Base-by-base conservation (phyloP, 2,888 invertebrate species). In the Biston betularia region DNA sequence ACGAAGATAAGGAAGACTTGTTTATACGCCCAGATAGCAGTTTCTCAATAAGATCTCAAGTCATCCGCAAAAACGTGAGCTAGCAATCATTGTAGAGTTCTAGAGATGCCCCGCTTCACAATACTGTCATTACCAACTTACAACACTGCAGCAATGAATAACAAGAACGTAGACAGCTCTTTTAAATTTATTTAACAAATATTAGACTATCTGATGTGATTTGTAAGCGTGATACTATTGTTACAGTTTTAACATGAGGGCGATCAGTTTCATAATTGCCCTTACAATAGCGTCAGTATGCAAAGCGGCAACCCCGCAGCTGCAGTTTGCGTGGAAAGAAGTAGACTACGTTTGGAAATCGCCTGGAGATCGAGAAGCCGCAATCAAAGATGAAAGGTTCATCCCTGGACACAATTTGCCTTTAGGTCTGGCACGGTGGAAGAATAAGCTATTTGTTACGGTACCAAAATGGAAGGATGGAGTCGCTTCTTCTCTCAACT, bases 381-480 rank as follows among this genome's bases (percentile, higher is more conserved):
- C 96, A 12, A 88, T 96, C n/a, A 90, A 89, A 49, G 93, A 91
- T 14, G 95, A 95, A 49, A 90, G 90, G 56, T 97, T 95, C 80
- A 89, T 96, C 6, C 94, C 94, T 10, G 95, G 90, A 61, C 95
- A 97, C 82, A 97, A 96, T 86, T 88, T 96, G 56, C 96, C 96
- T 0, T 87, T 97, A 56, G 97, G 97, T 11, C 78, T 97, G 69
- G 96, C 95, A 61, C 92, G 95, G 63, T 97, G 96, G 96, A 95
- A 94, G 79, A 94, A 96, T 87, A 97, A 95, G 92, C 85, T 95
- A 52, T 97, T 95, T 79, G 92, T 96, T 45, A 96, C 96, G 8
- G 95, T 96, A 34, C 96, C 96, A 66, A 94, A 95, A 85, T 96
- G 96, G 96, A 96, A 95, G 83, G 87, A 93, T 33, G 97, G 97